A percentile compares a stretch with the other conserved stretches of the same genome.
Evolutionary conservation across 1,140 invertebrate genomes (phyloP).

Genomic region (Sycobia sp.): DNA sequence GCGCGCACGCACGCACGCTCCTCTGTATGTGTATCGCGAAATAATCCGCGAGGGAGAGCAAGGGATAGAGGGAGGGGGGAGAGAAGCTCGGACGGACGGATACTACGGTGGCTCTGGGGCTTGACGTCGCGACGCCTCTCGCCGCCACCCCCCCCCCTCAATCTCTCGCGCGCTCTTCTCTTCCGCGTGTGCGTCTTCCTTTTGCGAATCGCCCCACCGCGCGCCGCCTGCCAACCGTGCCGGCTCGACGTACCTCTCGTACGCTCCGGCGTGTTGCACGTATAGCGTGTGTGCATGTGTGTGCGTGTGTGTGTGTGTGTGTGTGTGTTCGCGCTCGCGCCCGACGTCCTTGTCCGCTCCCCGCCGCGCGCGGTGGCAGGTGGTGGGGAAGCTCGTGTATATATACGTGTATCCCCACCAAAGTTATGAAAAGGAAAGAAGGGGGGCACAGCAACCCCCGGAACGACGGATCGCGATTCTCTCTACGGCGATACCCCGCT

Average conservation of each 20-base stretch:
- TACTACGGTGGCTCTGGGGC: conserved; percentile 46
- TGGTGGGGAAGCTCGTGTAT: conserved; percentile 36
- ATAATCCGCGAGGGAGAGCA: conserved; percentile 29
- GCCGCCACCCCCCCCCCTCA: conserved; percentile 37
- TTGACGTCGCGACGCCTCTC: conserved; percentile 51
- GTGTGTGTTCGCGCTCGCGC: background rate
- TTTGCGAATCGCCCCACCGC: conserved; percentile 17
- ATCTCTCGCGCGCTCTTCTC: too few species aligned
- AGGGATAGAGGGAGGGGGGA: background rate
- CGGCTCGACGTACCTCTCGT: too few species aligned
- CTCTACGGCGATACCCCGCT: background rate
- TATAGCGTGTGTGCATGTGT: too few species aligned
- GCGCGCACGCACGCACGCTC: too few species aligned
- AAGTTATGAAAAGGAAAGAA: too few species aligned
- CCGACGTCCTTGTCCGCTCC: conserved; percentile 30
- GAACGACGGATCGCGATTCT: background rate
- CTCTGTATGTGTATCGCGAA: conserved; percentile 32
- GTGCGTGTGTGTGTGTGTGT: too few species aligned
- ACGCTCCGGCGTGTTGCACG: too few species aligned
- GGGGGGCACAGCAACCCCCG: background rate
- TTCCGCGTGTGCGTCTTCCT: conserved; percentile 9
- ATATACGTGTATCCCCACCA: too few species aligned
- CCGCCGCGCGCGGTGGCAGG: background rate
- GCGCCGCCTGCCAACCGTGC: too few species aligned
- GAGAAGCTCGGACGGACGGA: conserved; percentile 38